Percentiles rank a stretch among this genome's conserved stretches.
phyloP scores from a whole-genome alignment of 2,888 invertebrate genomes.

The Drosophila parthenogenetica region DNA sequence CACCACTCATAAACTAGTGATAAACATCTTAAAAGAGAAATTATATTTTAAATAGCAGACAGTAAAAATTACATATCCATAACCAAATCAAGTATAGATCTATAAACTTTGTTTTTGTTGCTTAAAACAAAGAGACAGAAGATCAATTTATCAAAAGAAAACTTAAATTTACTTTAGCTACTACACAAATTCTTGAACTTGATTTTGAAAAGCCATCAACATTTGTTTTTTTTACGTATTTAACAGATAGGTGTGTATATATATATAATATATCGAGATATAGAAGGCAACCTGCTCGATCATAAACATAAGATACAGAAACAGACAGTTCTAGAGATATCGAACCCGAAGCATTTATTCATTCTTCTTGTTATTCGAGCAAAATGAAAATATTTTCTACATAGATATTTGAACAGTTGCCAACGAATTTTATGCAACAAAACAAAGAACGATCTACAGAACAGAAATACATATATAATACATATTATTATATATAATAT shows the following conservation, averaged over 20 bases:
- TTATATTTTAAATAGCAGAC: constrained; percentile 10
- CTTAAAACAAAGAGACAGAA: constrained; percentile 10
- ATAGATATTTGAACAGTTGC: constrained; percentile 76
- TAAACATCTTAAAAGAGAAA: constrained; percentile 10
- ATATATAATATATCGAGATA: constrained; percentile 19
- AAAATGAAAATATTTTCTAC: constrained; percentile 41
- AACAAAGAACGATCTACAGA: constrained; percentile 36
- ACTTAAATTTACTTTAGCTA: constrained; percentile 1
- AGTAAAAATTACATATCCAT: constrained; percentile 14
- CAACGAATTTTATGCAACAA: constrained; percentile 73
- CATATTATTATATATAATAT: constrained; percentile 19
- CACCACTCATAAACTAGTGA: constrained; percentile 47
- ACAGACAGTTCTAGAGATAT: constrained; percentile 49
- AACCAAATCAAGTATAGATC: not conserved
- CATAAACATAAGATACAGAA: constrained; percentile 37
- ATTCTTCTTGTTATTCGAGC: constrained; percentile 50
- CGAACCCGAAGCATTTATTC: constrained; percentile 52
- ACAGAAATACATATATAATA: constrained; percentile 38
- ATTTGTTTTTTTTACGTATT: constrained; percentile 33
- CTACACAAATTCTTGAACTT: constrained; percentile 69
- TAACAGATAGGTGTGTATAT: constrained; percentile 12
- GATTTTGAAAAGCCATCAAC: constrained; percentile 60
- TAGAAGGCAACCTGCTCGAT: constrained; percentile 49
- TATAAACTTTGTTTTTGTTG: constrained; percentile 2
- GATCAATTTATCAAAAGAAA: constrained; percentile 9